These are phyloP conservation scores for Nowickia ferox DNA, from an alignment of 2,888 invertebrate genomes.

Conservation along the genomic window DNA sequence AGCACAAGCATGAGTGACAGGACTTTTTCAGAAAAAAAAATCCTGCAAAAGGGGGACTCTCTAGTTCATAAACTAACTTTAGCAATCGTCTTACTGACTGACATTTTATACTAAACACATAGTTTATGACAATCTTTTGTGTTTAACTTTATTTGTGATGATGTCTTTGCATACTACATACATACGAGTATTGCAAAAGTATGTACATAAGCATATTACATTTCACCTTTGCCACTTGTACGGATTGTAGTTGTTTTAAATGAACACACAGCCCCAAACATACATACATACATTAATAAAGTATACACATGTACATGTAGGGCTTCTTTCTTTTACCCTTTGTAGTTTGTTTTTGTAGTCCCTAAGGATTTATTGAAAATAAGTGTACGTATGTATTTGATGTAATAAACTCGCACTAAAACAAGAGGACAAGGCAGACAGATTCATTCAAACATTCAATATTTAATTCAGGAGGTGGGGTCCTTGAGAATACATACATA, in stretches of 20 bases:
- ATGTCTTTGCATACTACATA: neutral
- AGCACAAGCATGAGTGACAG: constrained; percentile 18
- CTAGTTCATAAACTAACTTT: constrained; percentile 25
- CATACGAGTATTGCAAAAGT: neutral
- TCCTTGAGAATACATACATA: constrained; percentile 9
- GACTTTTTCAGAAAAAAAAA: neutral
- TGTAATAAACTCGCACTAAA: constrained; percentile 48
- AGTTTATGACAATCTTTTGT: constrained; percentile 53
- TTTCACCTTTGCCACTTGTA: constrained; percentile 69
- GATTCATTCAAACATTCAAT: neutral
- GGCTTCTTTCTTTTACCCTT: constrained; percentile 12
- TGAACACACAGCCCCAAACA: neutral
- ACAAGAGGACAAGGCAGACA: constrained; percentile 16
- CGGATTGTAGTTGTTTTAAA: constrained; percentile 32
- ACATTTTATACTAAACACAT: constrained; percentile 61
- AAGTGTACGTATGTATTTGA: constrained; percentile 48
- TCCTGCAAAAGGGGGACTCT: constrained; percentile 9
- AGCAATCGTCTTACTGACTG: constrained; percentile 69
- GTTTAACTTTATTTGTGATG: neutral
- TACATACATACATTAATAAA: neutral
- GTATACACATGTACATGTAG: constrained; percentile 13
- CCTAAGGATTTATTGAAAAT: constrained; percentile 66
- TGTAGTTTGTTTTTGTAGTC: constrained; percentile 29
- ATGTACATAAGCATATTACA: constrained; percentile 35
- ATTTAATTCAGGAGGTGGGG: neutral